A percentile compares a stretch with the other conserved stretches of the same genome.
These are phyloP conservation scores for Ramphastos sulfuratus DNA, from an alignment of 2,113 vertebrate genomes.

Conservation along the genomic window DNA sequence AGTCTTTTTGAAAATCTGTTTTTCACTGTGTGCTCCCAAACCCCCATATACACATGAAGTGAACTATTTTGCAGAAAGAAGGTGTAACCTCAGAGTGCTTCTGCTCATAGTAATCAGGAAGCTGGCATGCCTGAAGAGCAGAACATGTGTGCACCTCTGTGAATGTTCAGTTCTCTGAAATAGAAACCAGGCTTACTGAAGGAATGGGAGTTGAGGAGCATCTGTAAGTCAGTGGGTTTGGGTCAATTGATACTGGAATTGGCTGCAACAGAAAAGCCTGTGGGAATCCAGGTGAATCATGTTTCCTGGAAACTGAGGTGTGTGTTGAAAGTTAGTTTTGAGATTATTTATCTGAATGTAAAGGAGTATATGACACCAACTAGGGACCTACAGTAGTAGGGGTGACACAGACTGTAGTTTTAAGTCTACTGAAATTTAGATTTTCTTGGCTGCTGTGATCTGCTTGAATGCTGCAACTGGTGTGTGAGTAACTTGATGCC, in stretches of 20 bases:
- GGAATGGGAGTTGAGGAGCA: background rate
- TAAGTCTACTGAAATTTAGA: conserved; percentile 14
- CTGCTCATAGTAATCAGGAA: background rate
- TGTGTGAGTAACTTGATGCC: conserved; percentile 21
- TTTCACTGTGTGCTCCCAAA: background rate
- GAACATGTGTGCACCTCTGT: background rate
- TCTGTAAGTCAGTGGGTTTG: conserved; percentile 15
- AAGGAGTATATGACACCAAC: conserved; percentile 34
- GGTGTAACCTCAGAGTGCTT: background rate
- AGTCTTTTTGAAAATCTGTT: background rate
- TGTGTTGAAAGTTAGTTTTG: conserved; percentile 63
- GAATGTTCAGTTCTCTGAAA: background rate
- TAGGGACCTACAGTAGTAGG: conserved; percentile 3
- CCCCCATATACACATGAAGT: background rate
- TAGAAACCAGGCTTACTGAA: conserved; percentile 8
- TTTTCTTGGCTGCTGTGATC: conserved; percentile 4
- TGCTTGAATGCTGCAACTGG: background rate
- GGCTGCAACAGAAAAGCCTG: background rate
- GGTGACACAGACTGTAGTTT: background rate
- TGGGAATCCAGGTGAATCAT: conserved; percentile 42
- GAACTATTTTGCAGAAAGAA: background rate
- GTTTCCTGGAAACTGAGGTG: conserved; percentile 42
- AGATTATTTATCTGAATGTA: conserved; percentile 57
- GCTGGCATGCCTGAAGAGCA: background rate
- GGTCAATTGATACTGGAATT: conserved; percentile 1